These are phyloP conservation scores for Mamestra configurata DNA, from an alignment of 1,140 invertebrate genomes.

Conservation along the genomic window DNA sequence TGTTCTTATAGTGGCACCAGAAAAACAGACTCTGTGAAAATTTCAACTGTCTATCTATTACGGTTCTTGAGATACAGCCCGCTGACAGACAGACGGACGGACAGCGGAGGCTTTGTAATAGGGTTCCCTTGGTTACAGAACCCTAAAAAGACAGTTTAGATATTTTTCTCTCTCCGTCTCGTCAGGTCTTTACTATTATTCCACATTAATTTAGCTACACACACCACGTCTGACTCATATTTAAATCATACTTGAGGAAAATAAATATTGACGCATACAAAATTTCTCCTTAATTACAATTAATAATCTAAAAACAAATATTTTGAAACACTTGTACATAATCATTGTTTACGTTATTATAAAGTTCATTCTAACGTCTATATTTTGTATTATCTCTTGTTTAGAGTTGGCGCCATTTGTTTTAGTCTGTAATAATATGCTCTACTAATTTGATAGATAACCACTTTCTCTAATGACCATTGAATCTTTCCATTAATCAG, in stretches of 20 bases:
- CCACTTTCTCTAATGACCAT: neutral
- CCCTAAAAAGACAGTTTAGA: no score
- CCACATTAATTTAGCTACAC: no score
- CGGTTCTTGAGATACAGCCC: no score
- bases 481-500: neutral
- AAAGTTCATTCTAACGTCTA: constrained; percentile 53
- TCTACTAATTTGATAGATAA: constrained; percentile 29
- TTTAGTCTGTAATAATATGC: neutral
- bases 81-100: no score
- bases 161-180: no score
- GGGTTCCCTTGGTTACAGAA: no score
- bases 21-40: no score
- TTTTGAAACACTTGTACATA: constrained; percentile 62
- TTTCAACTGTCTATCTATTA: no score
- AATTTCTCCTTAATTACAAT: constrained; percentile 8
- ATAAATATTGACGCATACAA: constrained; percentile 19
- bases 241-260: neutral
- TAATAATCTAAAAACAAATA: constrained; percentile 53
- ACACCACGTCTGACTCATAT: no score
- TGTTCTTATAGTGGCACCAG: no score
- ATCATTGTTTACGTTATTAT: constrained; percentile 56
- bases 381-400: constrained; percentile 54
- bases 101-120: no score
- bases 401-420: constrained; percentile 7
- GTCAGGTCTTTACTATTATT: no score